A percentile compares a stretch with the other conserved stretches of the same genome.
Evolutionary conservation across 1,140 invertebrate species (phyloP).

Genomic region (Helicorthomorpha holstii): DNA sequence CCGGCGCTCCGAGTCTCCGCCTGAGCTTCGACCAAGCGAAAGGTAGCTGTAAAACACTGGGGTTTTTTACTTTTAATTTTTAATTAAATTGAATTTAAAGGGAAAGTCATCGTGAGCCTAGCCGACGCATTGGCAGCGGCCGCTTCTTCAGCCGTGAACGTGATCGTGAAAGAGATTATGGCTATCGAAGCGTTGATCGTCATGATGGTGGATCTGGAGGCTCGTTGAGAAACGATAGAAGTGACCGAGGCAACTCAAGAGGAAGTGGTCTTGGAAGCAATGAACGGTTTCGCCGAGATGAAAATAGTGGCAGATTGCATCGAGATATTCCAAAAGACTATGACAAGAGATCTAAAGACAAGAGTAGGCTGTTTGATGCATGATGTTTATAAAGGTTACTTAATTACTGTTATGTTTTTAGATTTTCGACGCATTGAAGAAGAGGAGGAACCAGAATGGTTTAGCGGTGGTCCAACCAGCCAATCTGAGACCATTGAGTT

Average conservation of each 20-base stretch:
- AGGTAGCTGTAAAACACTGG: conserved; percentile 4
- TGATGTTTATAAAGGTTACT: too few species aligned
- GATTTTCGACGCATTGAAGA: conserved; percentile 15
- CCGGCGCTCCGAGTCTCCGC: conserved; percentile 15
- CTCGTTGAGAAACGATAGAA: conserved; percentile 9
- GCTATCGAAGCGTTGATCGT: conserved; percentile 20
- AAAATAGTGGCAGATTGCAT: not conserved
- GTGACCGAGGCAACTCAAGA: conserved; percentile 14
- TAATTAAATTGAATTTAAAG: conserved; percentile 6
- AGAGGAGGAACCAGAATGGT: conserved; percentile 37
- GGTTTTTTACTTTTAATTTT: not conserved
- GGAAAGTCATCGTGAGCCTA: conserved; percentile 20
- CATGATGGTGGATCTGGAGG: conserved; percentile 10
- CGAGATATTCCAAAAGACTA: not conserved
- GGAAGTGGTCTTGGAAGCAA: too few species aligned
- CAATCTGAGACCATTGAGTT: conserved; percentile 85
- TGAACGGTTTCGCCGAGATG: too few species aligned
- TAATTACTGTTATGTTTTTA: not conserved
- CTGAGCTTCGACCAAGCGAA: conserved; percentile 15
- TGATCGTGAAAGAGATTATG: conserved; percentile 18
- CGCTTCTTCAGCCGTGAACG: conserved; percentile 47
- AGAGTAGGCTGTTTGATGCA: too few species aligned
- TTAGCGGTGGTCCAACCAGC: conserved; percentile 70
- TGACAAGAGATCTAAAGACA: not conserved
- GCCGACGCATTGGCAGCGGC: conserved; percentile 54